Base-by-base conservation (phyloP, 2,888 invertebrate species). In the Schizotus pectinicornis region DNA sequence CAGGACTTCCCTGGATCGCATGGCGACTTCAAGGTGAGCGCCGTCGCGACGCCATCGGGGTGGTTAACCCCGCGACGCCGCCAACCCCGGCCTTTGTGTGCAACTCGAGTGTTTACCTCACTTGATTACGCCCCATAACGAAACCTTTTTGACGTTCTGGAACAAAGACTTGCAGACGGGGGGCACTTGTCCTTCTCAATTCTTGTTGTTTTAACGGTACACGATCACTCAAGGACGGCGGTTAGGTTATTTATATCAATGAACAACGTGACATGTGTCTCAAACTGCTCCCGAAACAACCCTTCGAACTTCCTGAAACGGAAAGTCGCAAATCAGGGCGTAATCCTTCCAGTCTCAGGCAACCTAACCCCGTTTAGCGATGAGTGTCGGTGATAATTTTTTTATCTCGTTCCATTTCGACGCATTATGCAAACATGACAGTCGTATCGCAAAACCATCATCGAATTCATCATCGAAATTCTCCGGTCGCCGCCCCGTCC, bases 11-110 rank as follows among this genome's bases (percentile, higher is more conserved):
- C 50, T 56, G 62, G 67, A 68, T 69, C 70, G 69, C 73, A 74
- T 74, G 74, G 74, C 74, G 73, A 71, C 72, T 72, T 69, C 67
- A 73, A 74, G 74, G 74, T 74, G 66, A 70, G 74, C 47, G 32
- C 39, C 12, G 12, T 8, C 39, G 11, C 39, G 14, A 14, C 48
- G 7, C n/a, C 30, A 8, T 34, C 47, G 46, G 51, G 47, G 56
- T 50, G 56, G 43, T 56, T 43, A 57, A 51, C 52, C 52, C 41
- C 41, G 38, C 12, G 11, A 38, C 9, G 37, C 14, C 9, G 54
- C 39, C 22, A 22, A 22, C 22, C 22, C 22, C 22, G 2, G 22
- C 22, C 22, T 22, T 22, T 22, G 22, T 22, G 22, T 22, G 22
- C 22, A 22, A 22, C 22, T 22, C 22, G 22, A 22, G 22, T 22